These are phyloP conservation scores for Agrochola litura DNA, from an alignment of 2,888 invertebrate genomes.

Conservation along the genomic window DNA sequence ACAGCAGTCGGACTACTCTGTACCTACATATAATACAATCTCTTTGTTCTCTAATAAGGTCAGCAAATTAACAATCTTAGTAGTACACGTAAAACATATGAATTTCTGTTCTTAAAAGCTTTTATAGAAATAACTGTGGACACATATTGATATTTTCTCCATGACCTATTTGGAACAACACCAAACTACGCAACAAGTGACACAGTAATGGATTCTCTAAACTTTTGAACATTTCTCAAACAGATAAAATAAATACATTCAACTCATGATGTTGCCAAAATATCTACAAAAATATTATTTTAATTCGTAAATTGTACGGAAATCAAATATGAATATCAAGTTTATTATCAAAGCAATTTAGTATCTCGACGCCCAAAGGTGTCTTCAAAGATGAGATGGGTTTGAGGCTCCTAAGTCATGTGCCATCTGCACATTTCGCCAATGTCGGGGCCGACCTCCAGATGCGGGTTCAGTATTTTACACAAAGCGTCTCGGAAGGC, in stretches of 20 bases:
- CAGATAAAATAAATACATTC: conserved; percentile 6
- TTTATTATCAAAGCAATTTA: conserved; percentile 9
- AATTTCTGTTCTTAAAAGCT: conserved; percentile 11
- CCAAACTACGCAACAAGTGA: conserved; percentile 64
- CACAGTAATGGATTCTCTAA: conserved; percentile 50
- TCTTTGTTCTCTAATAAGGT: conserved; percentile 7
- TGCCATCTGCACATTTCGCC: conserved; percentile 19
- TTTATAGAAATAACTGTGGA: conserved; percentile 37
- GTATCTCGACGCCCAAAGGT: not conserved
- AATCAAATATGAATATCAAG: not conserved
- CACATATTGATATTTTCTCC: conserved; percentile 28
- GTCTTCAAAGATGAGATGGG: conserved; percentile 38
- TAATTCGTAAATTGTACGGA: not conserved
- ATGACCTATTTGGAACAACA: conserved; percentile 63
- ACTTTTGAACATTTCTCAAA: conserved; percentile 35
- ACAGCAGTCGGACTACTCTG: not conserved
- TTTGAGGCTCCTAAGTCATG: conserved; percentile 10
- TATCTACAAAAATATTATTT: not conserved
- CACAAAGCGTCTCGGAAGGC: not conserved
- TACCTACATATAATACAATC: not conserved
- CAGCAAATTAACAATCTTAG: not conserved
- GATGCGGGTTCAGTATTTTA: conserved; percentile 27
- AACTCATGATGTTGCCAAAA: conserved; percentile 3
- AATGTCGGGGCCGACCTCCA: not conserved
- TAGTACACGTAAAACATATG: conserved; percentile 16